Evolutionary conservation across 2,797 vertebrate species (phyloP).

Genomic region (Rhinophrynus dorsalis): DNA sequence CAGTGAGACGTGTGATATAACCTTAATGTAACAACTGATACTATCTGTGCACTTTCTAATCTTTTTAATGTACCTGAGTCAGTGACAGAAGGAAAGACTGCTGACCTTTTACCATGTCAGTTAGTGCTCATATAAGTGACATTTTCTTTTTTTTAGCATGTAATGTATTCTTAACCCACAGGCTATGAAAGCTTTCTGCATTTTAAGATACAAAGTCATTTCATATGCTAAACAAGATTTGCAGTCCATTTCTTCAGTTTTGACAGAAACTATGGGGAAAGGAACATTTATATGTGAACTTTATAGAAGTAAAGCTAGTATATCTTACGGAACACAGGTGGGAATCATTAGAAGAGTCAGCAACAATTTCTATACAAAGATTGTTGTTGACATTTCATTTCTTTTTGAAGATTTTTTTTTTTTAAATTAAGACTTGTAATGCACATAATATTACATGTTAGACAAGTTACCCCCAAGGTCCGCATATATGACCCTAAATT

Average conservation of each 20-base stretch:
- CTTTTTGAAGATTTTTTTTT: constrained; percentile 9
- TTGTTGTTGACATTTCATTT: constrained; percentile 14
- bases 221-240: constrained; percentile 31
- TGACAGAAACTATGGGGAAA: constrained; percentile 41
- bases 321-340: constrained; percentile 20
- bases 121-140: constrained; percentile 34
- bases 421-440: no score
- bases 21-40: constrained; percentile 1
- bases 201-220: constrained; percentile 38
- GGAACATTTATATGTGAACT: constrained; percentile 4
- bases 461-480: no score
- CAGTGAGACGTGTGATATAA: not conserved
- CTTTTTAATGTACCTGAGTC: not conserved
- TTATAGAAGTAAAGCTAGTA: constrained; percentile 29
- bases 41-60: not conserved
- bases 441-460: no score
- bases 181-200: constrained; percentile 22
- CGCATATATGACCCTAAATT: no score
- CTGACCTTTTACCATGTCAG: constrained; percentile 42
- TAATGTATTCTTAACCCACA: constrained; percentile 41
- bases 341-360: not conserved
- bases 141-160: constrained; percentile 35
- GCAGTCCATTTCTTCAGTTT: constrained; percentile 16
- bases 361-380: not conserved
- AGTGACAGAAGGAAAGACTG: not conserved